Conservation (phyloP, 2,797 vertebrate species). For the Mormyrus hasselquistii region DNA sequence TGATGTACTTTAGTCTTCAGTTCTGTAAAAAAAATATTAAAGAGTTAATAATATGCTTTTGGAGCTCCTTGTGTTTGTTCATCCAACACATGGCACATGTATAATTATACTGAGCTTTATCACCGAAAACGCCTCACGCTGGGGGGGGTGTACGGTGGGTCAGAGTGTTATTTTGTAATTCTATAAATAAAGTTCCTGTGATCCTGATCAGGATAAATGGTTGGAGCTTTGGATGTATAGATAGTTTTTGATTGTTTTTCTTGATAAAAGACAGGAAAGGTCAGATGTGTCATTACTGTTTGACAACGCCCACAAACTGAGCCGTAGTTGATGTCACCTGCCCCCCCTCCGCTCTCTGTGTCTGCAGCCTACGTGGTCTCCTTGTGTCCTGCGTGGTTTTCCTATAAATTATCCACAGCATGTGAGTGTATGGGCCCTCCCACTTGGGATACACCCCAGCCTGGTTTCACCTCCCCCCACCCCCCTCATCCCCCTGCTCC, state of each 20-base stretch:
- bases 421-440: background rate
- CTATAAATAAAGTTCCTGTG: background rate
- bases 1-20: conserved; percentile 62
- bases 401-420: background rate
- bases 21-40: conserved; percentile 62
- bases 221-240: background rate
- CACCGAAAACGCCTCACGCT: background rate
- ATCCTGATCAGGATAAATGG: background rate
- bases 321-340: background rate
- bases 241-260: background rate
- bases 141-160: background rate
- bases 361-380: background rate
- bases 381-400: background rate
- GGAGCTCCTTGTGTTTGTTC: conserved; percentile 21
- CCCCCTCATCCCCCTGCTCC: too few species aligned
- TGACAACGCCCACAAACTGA: background rate
- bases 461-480: background rate
- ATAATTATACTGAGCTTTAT: background rate
- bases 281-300: background rate
- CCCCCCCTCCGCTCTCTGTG: background rate
- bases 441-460: background rate
- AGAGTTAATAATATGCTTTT: conserved; percentile 37
- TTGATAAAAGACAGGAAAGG: background rate
- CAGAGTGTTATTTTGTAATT: background rate
- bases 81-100: background rate